A percentile compares a stretch with the other conserved stretches of the same genome.
phyloP scores from a whole-genome alignment of 2,888 invertebrate species.

The Eupithecia dodoneata region DNA sequence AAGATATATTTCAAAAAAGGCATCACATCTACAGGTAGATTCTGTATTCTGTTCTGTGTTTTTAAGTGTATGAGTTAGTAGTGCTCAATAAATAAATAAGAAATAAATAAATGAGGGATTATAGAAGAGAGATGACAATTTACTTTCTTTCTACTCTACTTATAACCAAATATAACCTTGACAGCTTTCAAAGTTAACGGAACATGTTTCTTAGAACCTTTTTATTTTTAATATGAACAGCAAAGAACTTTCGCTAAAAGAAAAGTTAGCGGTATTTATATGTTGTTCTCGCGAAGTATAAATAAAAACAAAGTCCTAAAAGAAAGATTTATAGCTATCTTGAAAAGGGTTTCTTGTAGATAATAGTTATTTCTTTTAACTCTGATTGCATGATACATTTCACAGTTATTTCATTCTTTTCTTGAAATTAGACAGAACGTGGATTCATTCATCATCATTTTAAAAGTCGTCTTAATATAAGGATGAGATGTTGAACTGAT shows the following conservation, averaged over 20 bases:
- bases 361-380: conserved; percentile 57
- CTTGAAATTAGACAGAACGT: neutral
- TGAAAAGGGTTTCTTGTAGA: conserved; percentile 59
- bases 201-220: neutral
- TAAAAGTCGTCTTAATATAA: neutral
- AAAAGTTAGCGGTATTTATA: conserved; percentile 54
- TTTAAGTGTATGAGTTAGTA: no score
- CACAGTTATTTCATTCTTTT: neutral
- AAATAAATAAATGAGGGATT: no score
- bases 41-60: no score
- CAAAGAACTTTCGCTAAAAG: conserved; percentile 41
- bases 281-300: conserved; percentile 63
- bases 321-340: conserved; percentile 68
- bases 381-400: neutral
- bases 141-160: neutral
- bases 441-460: neutral
- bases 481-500: neutral
- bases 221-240: conserved; percentile 20
- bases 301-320: conserved; percentile 57
- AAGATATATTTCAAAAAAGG: no score
- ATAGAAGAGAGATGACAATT: neutral
- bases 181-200: neutral
- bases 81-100: no score
- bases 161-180: neutral
- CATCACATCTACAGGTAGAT: no score